phyloP scores from a whole-genome alignment of 2,113 vertebrate species.

The Chinchilla lanigera region DNA sequence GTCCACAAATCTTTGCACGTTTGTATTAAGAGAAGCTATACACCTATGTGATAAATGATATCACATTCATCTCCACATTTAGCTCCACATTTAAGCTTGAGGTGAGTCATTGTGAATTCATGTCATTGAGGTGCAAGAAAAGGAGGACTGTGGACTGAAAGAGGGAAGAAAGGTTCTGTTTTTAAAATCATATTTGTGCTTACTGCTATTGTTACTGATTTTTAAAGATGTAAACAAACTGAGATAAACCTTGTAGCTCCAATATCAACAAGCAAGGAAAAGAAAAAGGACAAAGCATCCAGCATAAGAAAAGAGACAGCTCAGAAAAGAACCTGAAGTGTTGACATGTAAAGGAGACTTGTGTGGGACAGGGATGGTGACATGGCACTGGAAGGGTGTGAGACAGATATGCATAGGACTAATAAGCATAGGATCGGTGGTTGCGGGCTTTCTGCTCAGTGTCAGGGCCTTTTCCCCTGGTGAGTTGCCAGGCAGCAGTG shows the following conservation, averaged over 20 bases:
- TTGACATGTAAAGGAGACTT: not conserved
- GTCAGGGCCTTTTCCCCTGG: not conserved
- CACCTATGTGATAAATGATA: not conserved
- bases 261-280: not conserved
- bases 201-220: not conserved
- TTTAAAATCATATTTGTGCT: not conserved
- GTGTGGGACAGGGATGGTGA: not conserved
- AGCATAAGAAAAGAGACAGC: not conserved
- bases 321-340: not conserved
- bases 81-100: not conserved
- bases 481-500: not conserved
- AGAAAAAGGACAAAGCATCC: not conserved
- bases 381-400: not conserved
- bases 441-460: not conserved
- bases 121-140: not conserved
- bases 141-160: not conserved
- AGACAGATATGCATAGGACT: not conserved
- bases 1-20: not conserved
- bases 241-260: not conserved
- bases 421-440: fast-evolving
- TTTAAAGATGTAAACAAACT: not conserved
- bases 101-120: not conserved
- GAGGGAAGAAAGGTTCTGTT: not conserved
- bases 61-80: not conserved
- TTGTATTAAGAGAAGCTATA: not conserved